These are phyloP conservation scores for Rhombomys opimus DNA, from an alignment of 2,113 vertebrate species.

Conservation along the genomic window DNA sequence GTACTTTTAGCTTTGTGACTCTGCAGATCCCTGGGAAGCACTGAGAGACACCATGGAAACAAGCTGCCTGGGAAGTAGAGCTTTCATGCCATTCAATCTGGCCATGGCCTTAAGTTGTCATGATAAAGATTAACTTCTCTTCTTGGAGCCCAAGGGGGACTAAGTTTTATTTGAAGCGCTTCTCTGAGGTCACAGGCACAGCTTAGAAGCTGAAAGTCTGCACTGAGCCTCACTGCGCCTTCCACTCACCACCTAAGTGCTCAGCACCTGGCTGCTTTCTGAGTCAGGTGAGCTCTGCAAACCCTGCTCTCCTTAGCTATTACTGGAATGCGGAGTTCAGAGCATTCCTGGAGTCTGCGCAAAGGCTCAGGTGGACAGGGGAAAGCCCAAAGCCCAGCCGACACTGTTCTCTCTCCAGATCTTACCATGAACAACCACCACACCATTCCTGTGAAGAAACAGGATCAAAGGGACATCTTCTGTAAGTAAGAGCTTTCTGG, in stretches of 20 bases:
- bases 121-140: slow-evolving; percentile 68
- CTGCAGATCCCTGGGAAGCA: background rate
- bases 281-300: slow-evolving; percentile 81
- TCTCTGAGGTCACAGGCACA: slow-evolving; percentile 64
- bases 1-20: background rate
- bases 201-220: slow-evolving; percentile 79
- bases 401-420: slow-evolving; percentile 78
- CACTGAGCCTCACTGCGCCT: slow-evolving; percentile 72
- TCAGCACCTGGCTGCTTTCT: slow-evolving; percentile 85
- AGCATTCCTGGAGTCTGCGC: slow-evolving; percentile 82
- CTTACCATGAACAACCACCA: slow-evolving; percentile 81
- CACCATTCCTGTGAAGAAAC: slow-evolving; percentile 79
- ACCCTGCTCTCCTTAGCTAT: slow-evolving; percentile 82
- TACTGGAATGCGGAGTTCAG: slow-evolving; percentile 86
- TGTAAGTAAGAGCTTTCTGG: slow-evolving; percentile 82
- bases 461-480: slow-evolving; percentile 87
- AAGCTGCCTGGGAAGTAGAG: slow-evolving; percentile 8
- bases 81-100: slow-evolving; percentile 66
- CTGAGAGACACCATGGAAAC: slow-evolving; percentile 52
- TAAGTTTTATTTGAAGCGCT: slow-evolving; percentile 66
- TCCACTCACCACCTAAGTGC: slow-evolving; percentile 83
- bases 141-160: slow-evolving; percentile 72
- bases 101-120: slow-evolving; percentile 75
- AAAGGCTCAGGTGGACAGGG: slow-evolving; percentile 77
- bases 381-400: slow-evolving; percentile 80